Evolutionary conservation across 2,113 vertebrate species (phyloP).

Genomic region (Orycteropus afer): DNA sequence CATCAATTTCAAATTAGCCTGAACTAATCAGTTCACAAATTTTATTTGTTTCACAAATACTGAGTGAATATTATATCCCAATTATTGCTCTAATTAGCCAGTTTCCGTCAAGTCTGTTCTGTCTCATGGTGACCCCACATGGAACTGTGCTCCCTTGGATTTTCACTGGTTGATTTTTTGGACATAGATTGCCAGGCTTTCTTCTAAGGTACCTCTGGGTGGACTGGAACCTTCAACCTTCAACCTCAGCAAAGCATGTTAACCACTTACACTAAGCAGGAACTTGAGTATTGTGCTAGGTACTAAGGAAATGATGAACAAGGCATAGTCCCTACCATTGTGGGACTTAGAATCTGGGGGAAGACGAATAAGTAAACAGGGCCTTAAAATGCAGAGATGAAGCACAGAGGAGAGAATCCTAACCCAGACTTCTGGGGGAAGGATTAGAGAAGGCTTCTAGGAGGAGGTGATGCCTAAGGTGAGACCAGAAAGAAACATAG

Average conservation of each 20-base stretch:
- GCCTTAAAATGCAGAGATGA: background rate
- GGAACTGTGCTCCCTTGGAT: background rate
- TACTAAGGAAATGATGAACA: background rate
- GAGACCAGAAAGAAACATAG: background rate
- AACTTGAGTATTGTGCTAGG: background rate
- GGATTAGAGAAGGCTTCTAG: background rate
- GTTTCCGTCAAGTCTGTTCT: background rate
- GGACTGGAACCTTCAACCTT: background rate
- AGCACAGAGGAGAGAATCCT: background rate
- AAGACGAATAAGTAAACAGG: background rate
- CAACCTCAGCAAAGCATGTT: background rate
- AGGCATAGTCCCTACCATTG: background rate
- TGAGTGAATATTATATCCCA: background rate
- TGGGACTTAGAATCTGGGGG: background rate
- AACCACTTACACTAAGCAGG: background rate
- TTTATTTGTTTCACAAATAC: background rate
- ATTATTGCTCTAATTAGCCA: background rate
- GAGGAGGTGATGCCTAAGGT: background rate
- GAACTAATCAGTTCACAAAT: background rate
- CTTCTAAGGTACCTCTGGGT: background rate
- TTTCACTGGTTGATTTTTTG: too few relatives aligned
- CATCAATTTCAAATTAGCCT: slow-evolving; percentile 4
- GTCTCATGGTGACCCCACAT: background rate
- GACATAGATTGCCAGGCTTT: too few relatives aligned
- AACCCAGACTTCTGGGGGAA: background rate